These are phyloP conservation scores for Liparis tanakae DNA, from an alignment of 2,797 vertebrate genomes.

Conservation along the genomic window DNA sequence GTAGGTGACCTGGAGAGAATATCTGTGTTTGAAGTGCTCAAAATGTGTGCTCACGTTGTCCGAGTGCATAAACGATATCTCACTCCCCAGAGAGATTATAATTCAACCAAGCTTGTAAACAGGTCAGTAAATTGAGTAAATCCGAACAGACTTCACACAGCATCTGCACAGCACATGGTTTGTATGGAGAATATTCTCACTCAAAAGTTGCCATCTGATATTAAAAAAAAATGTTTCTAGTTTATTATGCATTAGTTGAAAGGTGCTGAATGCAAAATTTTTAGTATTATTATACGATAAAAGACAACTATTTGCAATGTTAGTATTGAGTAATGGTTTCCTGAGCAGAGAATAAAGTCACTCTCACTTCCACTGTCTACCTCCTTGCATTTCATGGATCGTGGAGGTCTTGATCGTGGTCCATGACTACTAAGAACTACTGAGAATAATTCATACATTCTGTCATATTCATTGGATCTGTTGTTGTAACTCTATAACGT, in stretches of 20 bases:
- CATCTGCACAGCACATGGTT: constrained; percentile 17
- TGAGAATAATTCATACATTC: too few species aligned
- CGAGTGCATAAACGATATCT: constrained; percentile 40
- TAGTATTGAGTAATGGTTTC: too few species aligned
- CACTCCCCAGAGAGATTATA: constrained; percentile 33
- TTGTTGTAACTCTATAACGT: too few species aligned
- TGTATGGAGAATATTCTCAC: constrained; percentile 17
- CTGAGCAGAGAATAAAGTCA: too few species aligned
- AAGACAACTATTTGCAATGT: background rate
- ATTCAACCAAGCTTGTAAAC: constrained; percentile 48
- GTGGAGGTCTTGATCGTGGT: too few species aligned
- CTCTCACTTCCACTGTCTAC: background rate
- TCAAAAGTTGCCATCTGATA: constrained; percentile 5
- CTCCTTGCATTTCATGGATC: too few species aligned
- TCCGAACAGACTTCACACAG: constrained; percentile 28
- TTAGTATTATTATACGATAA: background rate
- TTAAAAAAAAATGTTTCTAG: background rate
- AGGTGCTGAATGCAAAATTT: background rate
- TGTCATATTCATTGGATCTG: too few species aligned
- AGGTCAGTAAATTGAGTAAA: constrained; percentile 52
- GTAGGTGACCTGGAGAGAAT: background rate
- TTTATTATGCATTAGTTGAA: constrained; percentile 23
- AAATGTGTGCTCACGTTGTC: constrained; percentile 18
- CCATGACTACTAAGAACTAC: too few species aligned
- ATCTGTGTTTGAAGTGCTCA: constrained; percentile 10